Evolutionary conservation across 2,113 vertebrate genomes (phyloP).

Genomic region (Phalacrocorax brasilianus): DNA sequence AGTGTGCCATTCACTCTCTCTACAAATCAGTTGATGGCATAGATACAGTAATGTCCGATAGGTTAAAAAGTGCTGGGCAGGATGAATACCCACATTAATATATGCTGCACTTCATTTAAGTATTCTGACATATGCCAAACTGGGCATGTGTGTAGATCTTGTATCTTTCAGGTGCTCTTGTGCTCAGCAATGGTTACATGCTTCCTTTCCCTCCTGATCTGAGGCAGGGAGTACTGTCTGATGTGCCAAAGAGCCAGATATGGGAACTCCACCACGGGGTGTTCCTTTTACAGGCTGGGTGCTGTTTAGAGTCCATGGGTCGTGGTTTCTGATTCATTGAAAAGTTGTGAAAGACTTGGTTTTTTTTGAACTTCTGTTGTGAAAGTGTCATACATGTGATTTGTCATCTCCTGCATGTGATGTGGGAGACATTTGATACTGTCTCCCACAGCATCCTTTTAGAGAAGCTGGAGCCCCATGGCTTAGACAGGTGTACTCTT

Average conservation of each 20-base stretch:
- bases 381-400: not conserved
- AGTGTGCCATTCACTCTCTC: not conserved
- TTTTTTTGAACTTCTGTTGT: not conserved
- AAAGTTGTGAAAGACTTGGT: not conserved
- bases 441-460: no score
- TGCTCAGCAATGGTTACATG: not conserved
- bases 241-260: not conserved
- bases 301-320: not conserved
- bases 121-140: not conserved
- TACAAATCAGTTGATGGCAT: not conserved
- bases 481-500: no score
- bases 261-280: fast-evolving
- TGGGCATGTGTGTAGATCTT: not conserved
- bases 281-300: not conserved
- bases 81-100: not conserved
- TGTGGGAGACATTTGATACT: no score
- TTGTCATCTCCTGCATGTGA: no score
- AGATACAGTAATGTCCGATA: not conserved
- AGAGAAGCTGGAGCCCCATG: no score
- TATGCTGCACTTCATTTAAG: not conserved
- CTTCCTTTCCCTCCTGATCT: not conserved
- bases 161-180: not conserved
- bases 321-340: not conserved
- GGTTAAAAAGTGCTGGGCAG: not conserved
- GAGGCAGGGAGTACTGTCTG: not conserved